Evolutionary conservation across 2,797 vertebrate genomes (phyloP).

Genomic region (Astyanax mexicanus): DNA sequence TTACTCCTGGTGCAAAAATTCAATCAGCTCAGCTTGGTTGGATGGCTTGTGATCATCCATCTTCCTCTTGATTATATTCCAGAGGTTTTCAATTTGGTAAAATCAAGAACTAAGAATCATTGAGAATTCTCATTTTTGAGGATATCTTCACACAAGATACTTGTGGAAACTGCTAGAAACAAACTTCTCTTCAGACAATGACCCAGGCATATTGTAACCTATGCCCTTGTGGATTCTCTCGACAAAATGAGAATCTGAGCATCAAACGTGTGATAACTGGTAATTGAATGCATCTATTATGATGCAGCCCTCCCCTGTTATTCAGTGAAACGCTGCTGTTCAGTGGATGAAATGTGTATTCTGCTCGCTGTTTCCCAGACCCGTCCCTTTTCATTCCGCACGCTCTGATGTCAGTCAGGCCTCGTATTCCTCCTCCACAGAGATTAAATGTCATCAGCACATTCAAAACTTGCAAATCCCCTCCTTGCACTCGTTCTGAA

Average conservation of each 20-base stretch:
- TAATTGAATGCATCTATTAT: constrained; percentile 6
- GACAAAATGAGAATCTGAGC: neutral
- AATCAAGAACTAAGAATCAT: too few species aligned
- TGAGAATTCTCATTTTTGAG: too few species aligned
- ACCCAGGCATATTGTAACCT: neutral
- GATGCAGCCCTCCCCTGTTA: neutral
- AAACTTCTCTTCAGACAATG: neutral
- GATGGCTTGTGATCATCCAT: too few species aligned
- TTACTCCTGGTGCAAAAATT: too few species aligned
- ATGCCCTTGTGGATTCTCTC: neutral
- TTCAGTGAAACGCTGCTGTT: neutral
- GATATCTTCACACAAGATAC: too few species aligned
- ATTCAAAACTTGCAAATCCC: constrained; percentile 79
- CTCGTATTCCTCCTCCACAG: constrained; percentile 73
- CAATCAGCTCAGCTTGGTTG: too few species aligned
- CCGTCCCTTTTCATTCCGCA: constrained; percentile 35
- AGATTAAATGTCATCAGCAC: constrained; percentile 83
- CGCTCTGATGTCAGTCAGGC: constrained; percentile 75
- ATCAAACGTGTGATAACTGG: constrained; percentile 2
- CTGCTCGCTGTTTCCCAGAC: constrained; percentile 22
- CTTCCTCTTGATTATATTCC: too few species aligned
- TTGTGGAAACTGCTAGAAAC: too few species aligned
- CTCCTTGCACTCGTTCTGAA: constrained; percentile 57
- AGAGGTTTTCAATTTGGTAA: too few species aligned
- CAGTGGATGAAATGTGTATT: constrained; percentile 22